Evolutionary conservation across 2,797 vertebrate species (phyloP).

Genomic region (Sebastes trivittatus): DNA sequence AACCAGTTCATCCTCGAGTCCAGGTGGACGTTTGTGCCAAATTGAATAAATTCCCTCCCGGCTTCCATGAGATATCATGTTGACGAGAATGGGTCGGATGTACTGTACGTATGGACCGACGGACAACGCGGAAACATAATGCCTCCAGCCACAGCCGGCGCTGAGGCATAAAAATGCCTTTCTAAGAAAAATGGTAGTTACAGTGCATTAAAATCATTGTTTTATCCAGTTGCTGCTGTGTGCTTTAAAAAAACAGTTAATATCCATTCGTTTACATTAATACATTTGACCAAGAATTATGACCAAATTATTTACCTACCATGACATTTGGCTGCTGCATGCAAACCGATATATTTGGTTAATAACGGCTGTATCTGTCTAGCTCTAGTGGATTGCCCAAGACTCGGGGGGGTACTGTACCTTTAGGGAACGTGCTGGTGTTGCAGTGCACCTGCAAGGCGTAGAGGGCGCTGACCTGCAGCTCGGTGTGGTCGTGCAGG

Average conservation of each 20-base stretch:
- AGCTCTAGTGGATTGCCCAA: background rate
- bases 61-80: too few relatives aligned
- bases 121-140: too few relatives aligned
- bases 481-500: conserved; percentile 96
- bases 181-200: background rate
- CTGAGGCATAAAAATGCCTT: background rate
- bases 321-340: background rate
- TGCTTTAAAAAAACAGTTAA: background rate
- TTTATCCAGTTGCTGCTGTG: background rate
- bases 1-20: background rate
- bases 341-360: background rate
- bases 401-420: conserved; percentile 64
- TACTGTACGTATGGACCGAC: too few relatives aligned
- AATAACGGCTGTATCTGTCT: background rate
- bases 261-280: background rate
- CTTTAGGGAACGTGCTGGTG: conserved; percentile 93
- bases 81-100: too few relatives aligned
- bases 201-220: background rate
- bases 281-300: too few relatives aligned
- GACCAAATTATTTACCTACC: too few relatives aligned
- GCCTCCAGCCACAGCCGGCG: too few relatives aligned
- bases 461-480: conserved; percentile 98
- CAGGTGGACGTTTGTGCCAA: too few relatives aligned
- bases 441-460: conserved; percentile 99
- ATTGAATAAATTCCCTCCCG: too few relatives aligned